These are phyloP conservation scores for Pantherophis vulpinus DNA, from an alignment of 2,797 vertebrate genomes.

Conservation along the genomic window DNA sequence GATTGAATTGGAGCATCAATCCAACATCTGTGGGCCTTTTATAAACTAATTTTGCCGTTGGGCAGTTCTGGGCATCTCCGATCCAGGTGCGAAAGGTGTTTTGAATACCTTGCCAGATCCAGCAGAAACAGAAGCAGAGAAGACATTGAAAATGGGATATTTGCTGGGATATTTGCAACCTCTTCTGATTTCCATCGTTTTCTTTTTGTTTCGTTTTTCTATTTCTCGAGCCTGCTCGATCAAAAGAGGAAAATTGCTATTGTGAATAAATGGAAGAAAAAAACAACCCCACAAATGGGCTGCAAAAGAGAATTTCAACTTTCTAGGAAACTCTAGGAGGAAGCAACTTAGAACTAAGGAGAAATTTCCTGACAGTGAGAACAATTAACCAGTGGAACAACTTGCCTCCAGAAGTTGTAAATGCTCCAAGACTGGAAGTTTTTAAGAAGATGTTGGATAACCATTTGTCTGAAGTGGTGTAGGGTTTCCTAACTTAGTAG, in stretches of 20 bases:
- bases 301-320: not conserved
- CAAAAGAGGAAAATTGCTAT: not conserved
- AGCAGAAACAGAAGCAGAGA: not conserved
- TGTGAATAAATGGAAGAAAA: not conserved
- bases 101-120: not conserved
- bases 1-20: slow-evolving; percentile 12
- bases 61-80: slow-evolving; percentile 6
- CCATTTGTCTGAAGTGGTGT: no score
- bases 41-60: slow-evolving; percentile 23
- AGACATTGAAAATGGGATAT: not conserved
- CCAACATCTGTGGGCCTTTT: slow-evolving; percentile 19
- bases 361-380: no score
- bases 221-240: not conserved
- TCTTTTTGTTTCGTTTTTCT: not conserved
- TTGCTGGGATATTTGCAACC: not conserved
- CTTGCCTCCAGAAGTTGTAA: no score
- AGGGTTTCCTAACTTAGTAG: no score
- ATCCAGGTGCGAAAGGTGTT: not conserved
- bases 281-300: no score
- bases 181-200: not conserved
- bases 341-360: no score
- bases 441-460: no score
- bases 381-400: no score
- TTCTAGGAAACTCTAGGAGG: not conserved
- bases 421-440: no score